phyloP scores from a whole-genome alignment of 1,140 invertebrate species.

The Calliphora vicina region DNA sequence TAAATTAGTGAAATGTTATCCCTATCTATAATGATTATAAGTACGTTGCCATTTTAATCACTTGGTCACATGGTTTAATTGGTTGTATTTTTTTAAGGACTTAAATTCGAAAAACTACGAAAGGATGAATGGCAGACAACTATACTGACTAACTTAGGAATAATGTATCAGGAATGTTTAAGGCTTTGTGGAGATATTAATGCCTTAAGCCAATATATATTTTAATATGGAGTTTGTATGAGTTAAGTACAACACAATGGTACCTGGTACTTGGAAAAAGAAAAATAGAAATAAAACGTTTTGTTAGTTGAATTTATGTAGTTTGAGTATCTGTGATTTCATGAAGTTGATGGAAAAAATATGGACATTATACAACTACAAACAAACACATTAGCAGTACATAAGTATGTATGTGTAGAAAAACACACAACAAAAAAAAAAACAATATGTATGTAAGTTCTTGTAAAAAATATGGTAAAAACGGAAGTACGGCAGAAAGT shows the following conservation, averaged over 20 bases:
- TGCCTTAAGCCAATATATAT: background rate
- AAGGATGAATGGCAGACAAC: background rate
- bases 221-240: background rate
- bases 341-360: background rate
- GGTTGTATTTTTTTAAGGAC: background rate
- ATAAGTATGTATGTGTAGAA: too few relatives aligned
- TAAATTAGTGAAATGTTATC: too few relatives aligned
- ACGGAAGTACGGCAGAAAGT: background rate
- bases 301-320: background rate
- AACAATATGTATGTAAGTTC: too few relatives aligned
- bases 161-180: background rate
- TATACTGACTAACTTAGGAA: background rate
- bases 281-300: background rate
- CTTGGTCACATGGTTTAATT: background rate
- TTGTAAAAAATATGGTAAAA: too few relatives aligned
- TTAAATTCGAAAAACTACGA: background rate
- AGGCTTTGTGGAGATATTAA: constrained; percentile 1
- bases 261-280: background rate
- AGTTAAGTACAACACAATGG: background rate
- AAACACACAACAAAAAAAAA: too few relatives aligned
- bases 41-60: background rate
- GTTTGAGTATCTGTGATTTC: background rate
- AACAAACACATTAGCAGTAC: too few relatives aligned
- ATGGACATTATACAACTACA: background rate
- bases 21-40: too few relatives aligned